Evolutionary conservation across 1,140 invertebrate species (phyloP).

Genomic region (Cylas formicarius): DNA sequence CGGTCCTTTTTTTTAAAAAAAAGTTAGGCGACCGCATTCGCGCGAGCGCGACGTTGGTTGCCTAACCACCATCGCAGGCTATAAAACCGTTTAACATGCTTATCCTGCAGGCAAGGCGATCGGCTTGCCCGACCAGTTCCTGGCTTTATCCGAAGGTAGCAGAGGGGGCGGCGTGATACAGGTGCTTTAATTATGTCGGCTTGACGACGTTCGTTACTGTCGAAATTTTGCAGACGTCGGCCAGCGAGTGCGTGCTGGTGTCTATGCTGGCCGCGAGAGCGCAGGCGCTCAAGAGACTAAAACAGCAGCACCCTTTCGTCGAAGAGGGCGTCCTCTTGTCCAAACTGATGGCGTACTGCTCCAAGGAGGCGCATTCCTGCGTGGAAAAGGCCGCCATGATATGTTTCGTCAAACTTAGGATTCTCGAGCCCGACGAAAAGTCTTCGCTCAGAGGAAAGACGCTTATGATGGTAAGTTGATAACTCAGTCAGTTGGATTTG

Average conservation of each 20-base stretch:
- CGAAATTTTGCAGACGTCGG: slow-evolving; percentile 70
- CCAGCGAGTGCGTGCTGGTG: slow-evolving; percentile 95
- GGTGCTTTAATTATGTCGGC: slow-evolving; percentile 49
- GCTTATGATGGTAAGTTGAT: slow-evolving; percentile 61
- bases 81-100: too few species aligned
- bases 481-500: too few species aligned
- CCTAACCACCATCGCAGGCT: too few species aligned
- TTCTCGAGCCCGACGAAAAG: slow-evolving; percentile 93
- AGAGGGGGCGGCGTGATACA: slow-evolving; percentile 91
- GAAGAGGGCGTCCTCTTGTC: slow-evolving; percentile 92
- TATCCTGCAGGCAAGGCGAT: slow-evolving; percentile 69
- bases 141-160: slow-evolving; percentile 73
- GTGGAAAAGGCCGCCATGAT: slow-evolving; percentile 99
- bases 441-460: slow-evolving; percentile 84
- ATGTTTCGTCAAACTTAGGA: slow-evolving; percentile 92
- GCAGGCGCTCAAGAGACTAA: slow-evolving; percentile 83
- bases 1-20: too few species aligned
- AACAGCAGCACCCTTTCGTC: slow-evolving; percentile 80
- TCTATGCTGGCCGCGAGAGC: slow-evolving; percentile 92
- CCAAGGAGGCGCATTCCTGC: slow-evolving; percentile 95
- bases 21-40: too few species aligned
- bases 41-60: too few species aligned
- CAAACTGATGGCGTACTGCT: slow-evolving; percentile 92
- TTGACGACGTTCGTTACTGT: too few species aligned
- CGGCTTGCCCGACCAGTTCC: slow-evolving; percentile 78